Evolutionary conservation across 2,797 vertebrate genomes (phyloP).

Genomic region (Xyrichtys novacula): DNA sequence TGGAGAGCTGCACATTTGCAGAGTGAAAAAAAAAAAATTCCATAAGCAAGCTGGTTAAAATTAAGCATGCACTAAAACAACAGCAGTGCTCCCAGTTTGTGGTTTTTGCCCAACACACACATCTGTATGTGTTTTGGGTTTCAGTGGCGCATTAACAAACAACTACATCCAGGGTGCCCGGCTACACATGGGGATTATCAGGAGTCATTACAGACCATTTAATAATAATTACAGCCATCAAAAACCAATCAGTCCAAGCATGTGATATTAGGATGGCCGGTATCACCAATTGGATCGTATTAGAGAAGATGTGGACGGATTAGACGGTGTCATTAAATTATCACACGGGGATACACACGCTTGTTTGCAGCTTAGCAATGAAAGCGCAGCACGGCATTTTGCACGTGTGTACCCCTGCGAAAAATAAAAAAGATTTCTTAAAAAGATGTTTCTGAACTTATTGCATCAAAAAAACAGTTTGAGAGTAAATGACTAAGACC

Average conservation of each 20-base stretch:
- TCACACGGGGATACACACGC: slow-evolving; percentile 9
- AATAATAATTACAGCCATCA: slow-evolving; percentile 78
- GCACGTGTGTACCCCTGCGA: not conserved
- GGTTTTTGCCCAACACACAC: slow-evolving; percentile 71
- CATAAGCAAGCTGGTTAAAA: slow-evolving; percentile 56
- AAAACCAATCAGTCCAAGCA: slow-evolving; percentile 66
- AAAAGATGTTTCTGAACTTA: slow-evolving; percentile 20
- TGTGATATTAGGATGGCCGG: slow-evolving; percentile 57
- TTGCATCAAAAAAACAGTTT: slow-evolving; percentile 11
- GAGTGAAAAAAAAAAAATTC: slow-evolving; percentile 42
- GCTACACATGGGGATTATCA: slow-evolving; percentile 79
- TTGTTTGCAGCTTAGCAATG: slow-evolving; percentile 20
- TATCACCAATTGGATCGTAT: slow-evolving; percentile 54
- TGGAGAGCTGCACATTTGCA: slow-evolving; percentile 50
- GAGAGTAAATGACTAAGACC: slow-evolving; percentile 42
- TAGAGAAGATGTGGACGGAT: slow-evolving; percentile 46
- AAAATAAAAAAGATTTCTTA: slow-evolving; percentile 18
- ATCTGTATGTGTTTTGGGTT: slow-evolving; percentile 79
- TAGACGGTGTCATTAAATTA: slow-evolving; percentile 29
- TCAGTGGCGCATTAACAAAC: slow-evolving; percentile 76
- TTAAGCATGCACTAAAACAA: slow-evolving; percentile 58
- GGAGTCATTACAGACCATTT: slow-evolving; percentile 79
- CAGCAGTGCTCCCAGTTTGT: slow-evolving; percentile 55
- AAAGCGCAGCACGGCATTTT: slow-evolving; percentile 3
- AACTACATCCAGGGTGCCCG: slow-evolving; percentile 55